Evolutionary conservation across 2,888 invertebrate species (phyloP).

Genomic region (Lycocerus yunnanus): DNA sequence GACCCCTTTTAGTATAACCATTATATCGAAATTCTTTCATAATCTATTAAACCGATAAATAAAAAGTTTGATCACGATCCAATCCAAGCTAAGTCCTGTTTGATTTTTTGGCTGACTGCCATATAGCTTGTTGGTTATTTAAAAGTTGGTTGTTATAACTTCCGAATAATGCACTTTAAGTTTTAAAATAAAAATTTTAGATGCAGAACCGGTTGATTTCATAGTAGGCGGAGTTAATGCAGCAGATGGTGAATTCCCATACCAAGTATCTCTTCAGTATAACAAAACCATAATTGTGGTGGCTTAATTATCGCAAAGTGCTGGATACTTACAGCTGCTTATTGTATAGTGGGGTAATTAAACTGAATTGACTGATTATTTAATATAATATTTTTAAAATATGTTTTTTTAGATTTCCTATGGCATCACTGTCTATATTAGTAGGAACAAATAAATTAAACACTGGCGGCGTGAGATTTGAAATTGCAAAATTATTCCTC

Average conservation of each 20-base stretch:
- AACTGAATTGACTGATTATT: not conserved
- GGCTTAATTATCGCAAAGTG: not conserved
- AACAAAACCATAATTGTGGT: not conserved
- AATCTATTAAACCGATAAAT: too few species aligned
- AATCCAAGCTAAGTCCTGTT: too few species aligned
- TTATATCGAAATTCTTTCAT: too few species aligned
- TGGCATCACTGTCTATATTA: not conserved
- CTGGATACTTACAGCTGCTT: not conserved
- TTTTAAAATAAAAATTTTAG: not conserved
- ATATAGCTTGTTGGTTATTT: too few species aligned
- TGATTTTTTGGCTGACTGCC: too few species aligned
- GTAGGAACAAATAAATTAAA: not conserved
- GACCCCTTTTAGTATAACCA: too few species aligned
- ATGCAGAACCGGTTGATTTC: not conserved
- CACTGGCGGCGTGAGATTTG: not conserved
- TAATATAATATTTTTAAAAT: not conserved
- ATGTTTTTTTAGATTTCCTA: not conserved
- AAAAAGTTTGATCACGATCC: too few species aligned
- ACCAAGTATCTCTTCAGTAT: not conserved
- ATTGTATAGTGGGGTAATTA: not conserved
- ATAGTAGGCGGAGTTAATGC: not conserved
- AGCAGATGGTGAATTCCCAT: slow-evolving; percentile 49
- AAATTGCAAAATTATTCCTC: not conserved
- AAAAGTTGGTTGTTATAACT: too few species aligned
- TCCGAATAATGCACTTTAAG: too few species aligned